Conservation (phyloP, 1,140 invertebrate genomes). For the Babylonia areolata region DNA sequence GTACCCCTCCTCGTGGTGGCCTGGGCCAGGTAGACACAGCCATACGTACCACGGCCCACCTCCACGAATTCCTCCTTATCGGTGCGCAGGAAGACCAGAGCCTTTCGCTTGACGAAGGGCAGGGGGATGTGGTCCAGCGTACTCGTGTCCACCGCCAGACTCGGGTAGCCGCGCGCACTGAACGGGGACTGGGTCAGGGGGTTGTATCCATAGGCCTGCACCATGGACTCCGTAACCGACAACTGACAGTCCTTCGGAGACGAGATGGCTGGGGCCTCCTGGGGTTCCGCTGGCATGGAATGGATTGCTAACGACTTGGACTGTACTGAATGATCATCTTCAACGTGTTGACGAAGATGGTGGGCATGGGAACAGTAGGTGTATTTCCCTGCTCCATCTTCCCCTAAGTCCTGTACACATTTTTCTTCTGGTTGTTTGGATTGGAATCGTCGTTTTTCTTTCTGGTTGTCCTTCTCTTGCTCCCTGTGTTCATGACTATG, state of each 20-base stretch:
- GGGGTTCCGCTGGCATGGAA: neutral
- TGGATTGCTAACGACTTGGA: neutral
- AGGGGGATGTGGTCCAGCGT: constrained; percentile 48
- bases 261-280: neutral
- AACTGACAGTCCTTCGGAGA: neutral
- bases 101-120: constrained; percentile 38
- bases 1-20: constrained; percentile 33
- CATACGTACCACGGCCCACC: constrained; percentile 48
- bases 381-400: neutral
- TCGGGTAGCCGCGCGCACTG: constrained; percentile 27
- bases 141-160: neutral
- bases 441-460: neutral
- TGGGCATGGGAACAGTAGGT: neutral
- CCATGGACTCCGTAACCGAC: constrained; percentile 20
- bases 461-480: neutral
- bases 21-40: constrained; percentile 50
- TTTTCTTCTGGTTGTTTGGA: neutral
- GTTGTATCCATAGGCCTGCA: constrained; percentile 36
- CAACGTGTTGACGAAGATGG: neutral
- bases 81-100: constrained; percentile 38
- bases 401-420: neutral
- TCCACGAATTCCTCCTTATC: constrained; percentile 47
- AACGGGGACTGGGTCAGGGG: constrained; percentile 33
- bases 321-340: neutral
- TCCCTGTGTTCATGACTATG: neutral